phyloP scores from a whole-genome alignment of 2,113 vertebrate species.

The Pithys albifrons region DNA sequence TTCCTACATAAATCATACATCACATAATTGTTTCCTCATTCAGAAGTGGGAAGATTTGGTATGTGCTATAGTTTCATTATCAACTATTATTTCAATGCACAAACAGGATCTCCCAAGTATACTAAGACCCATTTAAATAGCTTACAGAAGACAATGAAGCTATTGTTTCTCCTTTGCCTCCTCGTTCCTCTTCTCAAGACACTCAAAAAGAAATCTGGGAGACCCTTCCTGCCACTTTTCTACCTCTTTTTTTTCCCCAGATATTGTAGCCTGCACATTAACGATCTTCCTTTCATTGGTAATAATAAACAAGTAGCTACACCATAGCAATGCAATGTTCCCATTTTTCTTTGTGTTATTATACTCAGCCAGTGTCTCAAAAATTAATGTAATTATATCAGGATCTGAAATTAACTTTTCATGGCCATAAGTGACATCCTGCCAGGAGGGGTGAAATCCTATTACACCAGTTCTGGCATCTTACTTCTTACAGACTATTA shows the following conservation, averaged over 20 bases:
- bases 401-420: constrained; percentile 91
- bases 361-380: constrained; percentile 71
- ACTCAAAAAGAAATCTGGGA: constrained; percentile 34
- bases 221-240: constrained; percentile 36
- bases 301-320: constrained; percentile 72
- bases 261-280: constrained; percentile 30
- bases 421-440: constrained; percentile 87
- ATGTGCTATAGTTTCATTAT: neutral
- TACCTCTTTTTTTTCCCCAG: neutral
- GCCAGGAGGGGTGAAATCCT: constrained; percentile 75
- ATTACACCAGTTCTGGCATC: constrained; percentile 72
- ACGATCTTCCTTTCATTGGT: constrained; percentile 59
- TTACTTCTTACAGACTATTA: constrained; percentile 72
- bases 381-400: constrained; percentile 90
- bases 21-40: neutral
- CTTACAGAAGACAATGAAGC: neutral
- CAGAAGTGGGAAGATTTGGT: neutral
- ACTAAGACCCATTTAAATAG: neutral
- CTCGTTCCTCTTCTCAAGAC: neutral
- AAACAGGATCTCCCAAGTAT: constrained; percentile 7
- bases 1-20: constrained; percentile 48
- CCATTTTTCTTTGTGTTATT: constrained; percentile 68
- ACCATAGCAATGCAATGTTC: constrained; percentile 35
- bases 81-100: constrained; percentile 31
- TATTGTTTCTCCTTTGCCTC: constrained; percentile 12